phyloP scores from a whole-genome alignment of 2,797 vertebrate species.

The Pithecia hirsuta region DNA sequence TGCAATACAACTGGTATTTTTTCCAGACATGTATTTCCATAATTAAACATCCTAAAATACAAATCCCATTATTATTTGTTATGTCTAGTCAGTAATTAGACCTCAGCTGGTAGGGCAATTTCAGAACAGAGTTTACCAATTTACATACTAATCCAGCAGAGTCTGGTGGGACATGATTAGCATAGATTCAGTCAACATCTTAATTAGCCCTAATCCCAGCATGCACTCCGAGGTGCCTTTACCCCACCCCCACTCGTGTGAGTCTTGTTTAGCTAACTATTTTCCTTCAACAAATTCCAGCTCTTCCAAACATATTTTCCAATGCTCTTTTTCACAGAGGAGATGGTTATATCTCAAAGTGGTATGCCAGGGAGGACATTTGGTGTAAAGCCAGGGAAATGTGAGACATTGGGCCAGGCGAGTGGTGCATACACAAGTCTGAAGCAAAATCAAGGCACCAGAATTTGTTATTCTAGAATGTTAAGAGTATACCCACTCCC shows the following conservation, averaged over 20 bases:
- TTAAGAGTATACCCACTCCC: background rate
- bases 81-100: slow-evolving; percentile 83
- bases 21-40: slow-evolving; percentile 75
- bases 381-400: background rate
- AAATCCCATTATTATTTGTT: slow-evolving; percentile 81
- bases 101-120: slow-evolving; percentile 86
- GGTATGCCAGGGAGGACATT: background rate
- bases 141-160: slow-evolving; percentile 86
- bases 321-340: slow-evolving; percentile 51
- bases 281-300: slow-evolving; percentile 50
- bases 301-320: slow-evolving; percentile 63
- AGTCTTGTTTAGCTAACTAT: slow-evolving; percentile 66
- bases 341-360: slow-evolving; percentile 48
- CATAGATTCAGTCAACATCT: slow-evolving; percentile 84
- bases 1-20: slow-evolving; percentile 72
- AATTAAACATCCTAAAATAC: slow-evolving; percentile 78
- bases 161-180: slow-evolving; percentile 84
- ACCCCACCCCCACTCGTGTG: slow-evolving; percentile 63
- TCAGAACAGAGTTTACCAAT: slow-evolving; percentile 84
- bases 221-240: slow-evolving; percentile 61
- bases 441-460: background rate
- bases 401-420: slow-evolving; percentile 49
- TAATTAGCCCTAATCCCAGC: slow-evolving; percentile 84
- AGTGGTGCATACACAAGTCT: background rate
- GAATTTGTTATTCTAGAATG: background rate